Conservation (phyloP, 2,113 vertebrate genomes). For the Scartelaos histophorus region DNA sequence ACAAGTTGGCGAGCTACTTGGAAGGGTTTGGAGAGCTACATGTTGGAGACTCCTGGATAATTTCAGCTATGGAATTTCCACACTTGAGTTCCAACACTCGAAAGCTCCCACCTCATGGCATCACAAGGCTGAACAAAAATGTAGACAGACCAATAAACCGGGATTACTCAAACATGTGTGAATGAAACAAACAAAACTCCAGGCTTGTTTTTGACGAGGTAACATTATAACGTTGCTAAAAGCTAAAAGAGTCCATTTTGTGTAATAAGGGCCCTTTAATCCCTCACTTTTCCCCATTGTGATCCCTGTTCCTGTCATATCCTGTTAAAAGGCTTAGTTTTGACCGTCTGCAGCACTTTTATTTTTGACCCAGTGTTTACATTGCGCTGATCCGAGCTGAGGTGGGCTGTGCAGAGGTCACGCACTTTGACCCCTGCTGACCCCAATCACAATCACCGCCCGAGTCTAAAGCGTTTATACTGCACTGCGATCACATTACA, state of each 20-base stretch:
- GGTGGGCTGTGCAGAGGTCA: constrained; percentile 2
- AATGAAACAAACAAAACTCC: no score
- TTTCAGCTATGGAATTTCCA: no score
- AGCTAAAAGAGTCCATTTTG: not conserved
- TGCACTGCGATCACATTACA: not conserved
- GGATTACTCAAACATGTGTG: no score
- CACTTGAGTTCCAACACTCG: no score
- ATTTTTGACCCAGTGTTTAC: constrained; percentile 18
- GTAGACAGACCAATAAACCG: no score
- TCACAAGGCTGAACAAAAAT: no score
- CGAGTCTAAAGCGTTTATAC: not conserved
- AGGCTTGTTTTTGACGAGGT: no score
- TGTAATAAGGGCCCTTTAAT: not conserved
- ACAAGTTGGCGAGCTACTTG: no score
- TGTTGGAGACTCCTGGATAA: no score
- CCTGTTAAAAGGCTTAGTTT: not conserved
- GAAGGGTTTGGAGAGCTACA: no score
- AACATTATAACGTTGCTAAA: no score
- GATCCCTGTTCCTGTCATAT: not conserved
- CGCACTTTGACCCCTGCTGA: not conserved
- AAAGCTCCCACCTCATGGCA: no score
- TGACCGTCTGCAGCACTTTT: not conserved
- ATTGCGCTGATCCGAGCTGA: not conserved
- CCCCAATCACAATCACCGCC: not conserved
- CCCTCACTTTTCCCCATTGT: not conserved